phyloP scores from a whole-genome alignment of 2,888 invertebrate species.

The Leucoma salicis region DNA sequence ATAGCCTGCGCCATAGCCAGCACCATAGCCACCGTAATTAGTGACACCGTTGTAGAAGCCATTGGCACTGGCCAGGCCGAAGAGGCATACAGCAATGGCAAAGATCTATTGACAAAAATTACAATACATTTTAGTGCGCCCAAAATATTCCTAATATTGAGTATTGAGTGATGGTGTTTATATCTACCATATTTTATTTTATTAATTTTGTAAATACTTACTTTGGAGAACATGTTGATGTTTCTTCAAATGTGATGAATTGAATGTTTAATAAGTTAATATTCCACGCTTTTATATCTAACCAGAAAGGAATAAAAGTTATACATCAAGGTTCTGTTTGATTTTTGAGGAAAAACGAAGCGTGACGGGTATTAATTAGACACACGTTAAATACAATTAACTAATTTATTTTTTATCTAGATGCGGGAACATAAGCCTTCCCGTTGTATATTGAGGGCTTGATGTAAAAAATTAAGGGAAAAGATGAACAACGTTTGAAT shows the following conservation, averaged over 20 bases:
- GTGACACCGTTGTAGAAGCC: conserved; percentile 14
- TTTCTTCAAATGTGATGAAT: conserved; percentile 50
- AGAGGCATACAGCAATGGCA: conserved; percentile 44
- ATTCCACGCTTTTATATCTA: conserved; percentile 59
- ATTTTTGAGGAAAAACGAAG: conserved; percentile 58
- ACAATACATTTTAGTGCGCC: not conserved
- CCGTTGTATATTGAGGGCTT: too few relatives aligned
- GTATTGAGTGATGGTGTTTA: not conserved
- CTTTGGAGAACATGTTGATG: conserved; percentile 60
- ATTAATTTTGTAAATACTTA: too few relatives aligned
- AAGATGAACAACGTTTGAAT: too few relatives aligned
- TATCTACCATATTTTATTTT: not conserved
- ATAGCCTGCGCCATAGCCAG: conserved; percentile 10
- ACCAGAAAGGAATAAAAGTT: conserved; percentile 7
- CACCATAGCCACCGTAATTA: conserved; percentile 11
- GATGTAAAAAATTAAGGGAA: too few relatives aligned
- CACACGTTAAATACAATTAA: too few relatives aligned
- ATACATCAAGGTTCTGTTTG: conserved; percentile 53
- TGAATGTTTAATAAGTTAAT: conserved; percentile 51
- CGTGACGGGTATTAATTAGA: conserved; percentile 55
- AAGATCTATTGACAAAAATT: conserved; percentile 37
- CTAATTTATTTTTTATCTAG: too few relatives aligned
- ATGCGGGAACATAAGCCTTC: too few relatives aligned
- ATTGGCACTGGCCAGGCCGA: conserved; percentile 47
- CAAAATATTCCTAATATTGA: too few relatives aligned